Percentiles rank a stretch among this genome's conserved stretches.
phyloP scores from a whole-genome alignment of 2,797 vertebrate species.

The Anguilla obscura region DNA sequence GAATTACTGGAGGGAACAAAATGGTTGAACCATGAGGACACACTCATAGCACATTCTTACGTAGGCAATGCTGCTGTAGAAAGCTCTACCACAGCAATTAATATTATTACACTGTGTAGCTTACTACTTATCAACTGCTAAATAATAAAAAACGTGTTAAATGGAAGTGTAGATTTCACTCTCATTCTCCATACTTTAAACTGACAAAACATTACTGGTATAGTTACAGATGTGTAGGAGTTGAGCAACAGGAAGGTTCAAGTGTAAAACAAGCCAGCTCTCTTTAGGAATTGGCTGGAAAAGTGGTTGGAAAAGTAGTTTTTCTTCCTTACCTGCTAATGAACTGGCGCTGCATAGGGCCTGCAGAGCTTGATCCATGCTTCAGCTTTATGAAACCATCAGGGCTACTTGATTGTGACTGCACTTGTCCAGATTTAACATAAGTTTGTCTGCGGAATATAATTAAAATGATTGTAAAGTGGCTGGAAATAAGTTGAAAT shows the following conservation, averaged over 20 bases:
- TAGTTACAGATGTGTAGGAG: too few relatives aligned
- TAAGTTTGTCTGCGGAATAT: slow-evolving; percentile 69
- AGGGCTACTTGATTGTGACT: slow-evolving; percentile 29
- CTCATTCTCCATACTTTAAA: too few relatives aligned
- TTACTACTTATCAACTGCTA: too few relatives aligned
- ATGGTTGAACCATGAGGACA: not conserved
- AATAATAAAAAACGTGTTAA: too few relatives aligned
- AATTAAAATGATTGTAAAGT: not conserved
- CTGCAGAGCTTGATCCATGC: slow-evolving; percentile 41
- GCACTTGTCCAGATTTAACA: slow-evolving; percentile 50
- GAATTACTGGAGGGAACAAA: slow-evolving; percentile 60
- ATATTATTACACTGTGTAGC: not conserved
- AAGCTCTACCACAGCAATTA: not conserved
- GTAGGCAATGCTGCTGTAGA: not conserved
- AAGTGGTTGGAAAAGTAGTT: not conserved
- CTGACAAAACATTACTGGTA: too few relatives aligned
- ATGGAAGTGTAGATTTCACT: too few relatives aligned
- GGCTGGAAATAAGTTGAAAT: too few relatives aligned
- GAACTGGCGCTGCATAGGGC: slow-evolving; percentile 64
- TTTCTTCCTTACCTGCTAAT: slow-evolving; percentile 60
- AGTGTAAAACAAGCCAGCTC: too few relatives aligned
- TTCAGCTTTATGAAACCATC: slow-evolving; percentile 76
- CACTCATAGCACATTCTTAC: not conserved
- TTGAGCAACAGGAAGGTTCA: not conserved
- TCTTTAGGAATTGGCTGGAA: not conserved